Base-by-base conservation (phyloP, 2,888 invertebrate species). In the Anticlea derivata region DNA sequence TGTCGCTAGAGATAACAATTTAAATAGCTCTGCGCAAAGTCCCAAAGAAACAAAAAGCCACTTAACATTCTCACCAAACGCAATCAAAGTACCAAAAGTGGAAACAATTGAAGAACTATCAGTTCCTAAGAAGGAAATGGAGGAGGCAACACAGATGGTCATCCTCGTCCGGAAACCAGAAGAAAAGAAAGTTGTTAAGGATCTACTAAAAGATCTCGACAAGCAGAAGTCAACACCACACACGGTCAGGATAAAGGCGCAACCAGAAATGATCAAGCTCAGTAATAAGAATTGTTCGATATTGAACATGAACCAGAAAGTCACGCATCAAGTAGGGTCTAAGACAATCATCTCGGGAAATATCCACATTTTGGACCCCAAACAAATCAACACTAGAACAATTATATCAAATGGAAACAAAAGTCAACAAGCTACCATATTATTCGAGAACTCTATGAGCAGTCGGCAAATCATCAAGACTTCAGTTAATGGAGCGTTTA, bases 11-110 rank as follows among this genome's bases (percentile, higher is more conserved):
- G 80, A 75, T 48, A 80, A 67, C 48, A 78, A 81, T 51, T 65
- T 77, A 31, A 84, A 73, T 60, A 80, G 73, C 55, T 79, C 86
- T 20, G 90, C 93, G 11, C 84, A 92, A 5, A 94, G 94, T 65
- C 94, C 94, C 5, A 92, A 93, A 59, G 90, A 93, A 68, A 93
- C 92, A 70, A 94, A 94, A 68, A 94, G 94, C 66, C 94, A 95
- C 72, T 78, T 95, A 71, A 94, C 94, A 23, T 95, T 94, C 74
- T 94, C 94, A 11, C 94, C 95, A 2, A 93, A 93, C 58, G 91
- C 93, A 45, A 93, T 94, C 60, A 94, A 94, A 83, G 89, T 94
- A 33, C 80, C 92, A 13, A 92, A 92, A 65, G 83, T 92, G 11
- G 75, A 82, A 46, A 85, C 87, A 43, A 54, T 75, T 5, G 80